These are phyloP conservation scores for Philypnodon macrostomus DNA, from an alignment of 2,797 vertebrate genomes.

Conservation along the genomic window DNA sequence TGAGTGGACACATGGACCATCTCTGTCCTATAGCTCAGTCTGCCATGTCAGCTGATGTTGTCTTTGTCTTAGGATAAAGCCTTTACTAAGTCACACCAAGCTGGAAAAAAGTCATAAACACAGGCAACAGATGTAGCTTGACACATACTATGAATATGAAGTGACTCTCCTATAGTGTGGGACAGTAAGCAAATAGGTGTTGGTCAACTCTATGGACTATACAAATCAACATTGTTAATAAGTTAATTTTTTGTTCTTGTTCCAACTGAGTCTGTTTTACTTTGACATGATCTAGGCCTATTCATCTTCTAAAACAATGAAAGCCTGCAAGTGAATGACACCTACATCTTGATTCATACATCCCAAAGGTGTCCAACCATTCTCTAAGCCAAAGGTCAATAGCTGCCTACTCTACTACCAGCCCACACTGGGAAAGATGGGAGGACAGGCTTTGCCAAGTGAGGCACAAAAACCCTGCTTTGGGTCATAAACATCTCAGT, in stretches of 20 bases:
- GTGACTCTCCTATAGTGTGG: slow-evolving; percentile 3
- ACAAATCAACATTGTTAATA: neutral
- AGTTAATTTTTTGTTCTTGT: no score
- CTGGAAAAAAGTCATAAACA: slow-evolving; percentile 55
- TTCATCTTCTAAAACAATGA: slow-evolving; percentile 20
- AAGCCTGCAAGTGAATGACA: slow-evolving; percentile 23
- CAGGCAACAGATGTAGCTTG: slow-evolving; percentile 55
- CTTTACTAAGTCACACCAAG: slow-evolving; percentile 56
- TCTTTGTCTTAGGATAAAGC: slow-evolving; percentile 67
- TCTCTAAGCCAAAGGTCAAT: slow-evolving; percentile 72
- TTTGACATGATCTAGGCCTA: slow-evolving; percentile 21
- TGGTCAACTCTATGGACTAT: no score
- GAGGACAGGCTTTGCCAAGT: slow-evolving; percentile 58
- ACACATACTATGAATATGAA: slow-evolving; percentile 30
- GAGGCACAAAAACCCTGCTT: slow-evolving; percentile 60
- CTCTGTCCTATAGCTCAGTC: slow-evolving; percentile 38
- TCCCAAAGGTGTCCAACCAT: slow-evolving; percentile 56
- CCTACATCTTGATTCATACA: slow-evolving; percentile 52
- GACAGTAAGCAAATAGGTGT: slow-evolving; percentile 8
- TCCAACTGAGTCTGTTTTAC: neutral
- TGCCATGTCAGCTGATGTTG: slow-evolving; percentile 67
- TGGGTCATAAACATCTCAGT: slow-evolving; percentile 70
- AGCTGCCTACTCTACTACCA: slow-evolving; percentile 58
- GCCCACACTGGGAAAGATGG: slow-evolving; percentile 49
- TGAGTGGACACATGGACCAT: slow-evolving; percentile 61